Conservation (phyloP, 2,113 vertebrate genomes). For the Salminus brasiliensis region DNA sequence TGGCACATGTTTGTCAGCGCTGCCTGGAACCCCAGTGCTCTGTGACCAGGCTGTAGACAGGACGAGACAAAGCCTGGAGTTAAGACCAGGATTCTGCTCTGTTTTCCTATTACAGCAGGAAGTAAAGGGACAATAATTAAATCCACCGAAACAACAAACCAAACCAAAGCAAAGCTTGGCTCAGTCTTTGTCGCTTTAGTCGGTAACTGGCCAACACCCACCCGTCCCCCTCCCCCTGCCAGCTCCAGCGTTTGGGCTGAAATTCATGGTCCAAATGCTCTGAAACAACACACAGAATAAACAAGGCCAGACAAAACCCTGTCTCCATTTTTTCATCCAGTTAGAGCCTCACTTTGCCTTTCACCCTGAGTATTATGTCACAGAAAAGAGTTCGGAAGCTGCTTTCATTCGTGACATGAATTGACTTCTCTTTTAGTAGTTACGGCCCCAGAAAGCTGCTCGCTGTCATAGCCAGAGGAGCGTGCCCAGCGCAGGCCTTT, state of each 20-base stretch:
- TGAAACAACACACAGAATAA: slow-evolving; percentile 52
- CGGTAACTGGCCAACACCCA: slow-evolving; percentile 4
- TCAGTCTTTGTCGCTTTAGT: slow-evolving; percentile 29
- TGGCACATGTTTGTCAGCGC: slow-evolving; percentile 34
- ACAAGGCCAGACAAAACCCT: slow-evolving; percentile 1
- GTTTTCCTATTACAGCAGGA: slow-evolving; percentile 47
- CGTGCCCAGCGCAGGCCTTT: slow-evolving; percentile 5
- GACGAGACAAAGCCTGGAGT: slow-evolving; percentile 30
- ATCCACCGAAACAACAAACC: slow-evolving; percentile 41
- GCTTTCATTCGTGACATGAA: slow-evolving; percentile 14
- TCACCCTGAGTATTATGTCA: not conserved
- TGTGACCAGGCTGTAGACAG: slow-evolving; percentile 34
- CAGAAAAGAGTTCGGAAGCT: not conserved
- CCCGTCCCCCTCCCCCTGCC: slow-evolving; percentile 8
- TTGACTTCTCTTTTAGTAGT: slow-evolving; percentile 24
- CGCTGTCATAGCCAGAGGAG: slow-evolving; percentile 13
- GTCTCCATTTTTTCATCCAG: slow-evolving; percentile 4
- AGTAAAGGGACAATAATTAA: slow-evolving; percentile 47
- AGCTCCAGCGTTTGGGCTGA: slow-evolving; percentile 6
- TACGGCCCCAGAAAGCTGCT: not conserved
- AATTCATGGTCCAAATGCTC: slow-evolving; percentile 38
- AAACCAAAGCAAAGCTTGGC: slow-evolving; percentile 20
- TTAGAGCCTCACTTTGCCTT: slow-evolving; percentile 10
- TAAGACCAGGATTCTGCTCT: slow-evolving; percentile 8
- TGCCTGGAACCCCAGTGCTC: slow-evolving; percentile 1